Conservation (phyloP, 2,797 vertebrate species). For the Miichthys miiuy region DNA sequence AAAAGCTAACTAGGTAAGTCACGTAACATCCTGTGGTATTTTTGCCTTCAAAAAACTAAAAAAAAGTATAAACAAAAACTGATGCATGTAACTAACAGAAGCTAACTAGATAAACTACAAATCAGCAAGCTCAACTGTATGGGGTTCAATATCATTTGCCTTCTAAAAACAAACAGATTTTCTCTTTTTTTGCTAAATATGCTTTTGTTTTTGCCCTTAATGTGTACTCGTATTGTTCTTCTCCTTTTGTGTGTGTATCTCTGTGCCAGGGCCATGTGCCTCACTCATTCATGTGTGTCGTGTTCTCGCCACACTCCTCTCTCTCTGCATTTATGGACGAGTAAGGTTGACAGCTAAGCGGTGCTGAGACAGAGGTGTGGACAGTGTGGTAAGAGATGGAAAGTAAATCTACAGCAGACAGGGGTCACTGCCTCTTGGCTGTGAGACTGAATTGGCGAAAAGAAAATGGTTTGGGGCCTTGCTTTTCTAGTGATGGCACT, state of each 20-base stretch:
- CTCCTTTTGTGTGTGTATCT: background rate
- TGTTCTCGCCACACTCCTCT: constrained; percentile 8
- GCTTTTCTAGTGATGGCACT: constrained; percentile 6
- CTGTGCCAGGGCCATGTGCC: background rate
- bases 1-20: background rate
- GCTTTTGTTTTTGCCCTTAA: background rate
- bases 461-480: background rate
- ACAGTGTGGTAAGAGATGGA: constrained; percentile 23
- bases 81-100: background rate
- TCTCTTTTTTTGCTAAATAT: background rate
- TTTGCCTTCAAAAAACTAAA: background rate
- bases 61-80: background rate
- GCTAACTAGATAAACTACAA: background rate
- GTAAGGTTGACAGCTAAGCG: constrained; percentile 32
- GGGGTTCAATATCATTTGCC: background rate
- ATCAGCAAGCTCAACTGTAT: background rate
- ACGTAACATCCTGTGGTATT: background rate
- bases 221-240: background rate
- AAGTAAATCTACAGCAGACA: constrained; percentile 48
- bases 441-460: constrained; percentile 2
- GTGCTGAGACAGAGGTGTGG: constrained; percentile 18
- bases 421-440: constrained; percentile 34
- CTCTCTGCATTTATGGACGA: background rate
- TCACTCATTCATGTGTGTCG: constrained; percentile 6
- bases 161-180: background rate